Conservation (phyloP, 2,888 invertebrate species). For the Cheilosia impressa region DNA sequence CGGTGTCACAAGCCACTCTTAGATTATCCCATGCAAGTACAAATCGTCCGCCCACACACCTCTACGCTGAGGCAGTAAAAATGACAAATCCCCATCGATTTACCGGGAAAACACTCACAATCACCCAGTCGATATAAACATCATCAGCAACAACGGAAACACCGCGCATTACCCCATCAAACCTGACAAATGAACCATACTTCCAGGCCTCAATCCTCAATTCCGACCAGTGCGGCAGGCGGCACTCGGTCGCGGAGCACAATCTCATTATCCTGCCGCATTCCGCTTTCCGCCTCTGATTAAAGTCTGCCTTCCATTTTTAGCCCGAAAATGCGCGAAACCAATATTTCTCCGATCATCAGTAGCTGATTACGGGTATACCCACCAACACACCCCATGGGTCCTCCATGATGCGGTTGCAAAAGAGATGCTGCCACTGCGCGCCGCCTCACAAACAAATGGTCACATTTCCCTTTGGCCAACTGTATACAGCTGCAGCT, state of each 20-base stretch:
- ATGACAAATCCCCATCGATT: slow-evolving; percentile 70
- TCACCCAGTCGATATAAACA: slow-evolving; percentile 35
- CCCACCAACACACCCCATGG: slow-evolving; percentile 39
- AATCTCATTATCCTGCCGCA: slow-evolving; percentile 59
- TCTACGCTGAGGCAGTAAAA: slow-evolving; percentile 48
- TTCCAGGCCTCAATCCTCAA: slow-evolving; percentile 7
- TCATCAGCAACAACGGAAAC: slow-evolving; percentile 38
- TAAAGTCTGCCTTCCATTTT: slow-evolving; percentile 38
- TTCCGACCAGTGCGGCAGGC: slow-evolving; percentile 9
- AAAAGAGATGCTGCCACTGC: slow-evolving; percentile 20
- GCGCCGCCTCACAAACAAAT: slow-evolving; percentile 43
- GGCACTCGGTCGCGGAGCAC: not conserved
- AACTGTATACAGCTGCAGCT: slow-evolving; percentile 52
- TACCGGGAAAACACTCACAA: slow-evolving; percentile 53
- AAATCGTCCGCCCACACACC: slow-evolving; percentile 69
- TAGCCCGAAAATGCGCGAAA: slow-evolving; percentile 48
- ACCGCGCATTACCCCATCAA: slow-evolving; percentile 22
- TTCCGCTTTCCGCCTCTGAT: slow-evolving; percentile 62
- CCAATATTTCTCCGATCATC: slow-evolving; percentile 69
- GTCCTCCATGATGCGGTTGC: not conserved
- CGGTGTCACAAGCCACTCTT: slow-evolving; percentile 61
- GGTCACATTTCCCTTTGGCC: slow-evolving; percentile 57
- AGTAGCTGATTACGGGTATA: slow-evolving; percentile 58
- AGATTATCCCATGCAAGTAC: slow-evolving; percentile 53
- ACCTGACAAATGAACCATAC: slow-evolving; percentile 7